phyloP scores from a whole-genome alignment of 1,140 invertebrate genomes.

The Probaryconus sp. region DNA sequence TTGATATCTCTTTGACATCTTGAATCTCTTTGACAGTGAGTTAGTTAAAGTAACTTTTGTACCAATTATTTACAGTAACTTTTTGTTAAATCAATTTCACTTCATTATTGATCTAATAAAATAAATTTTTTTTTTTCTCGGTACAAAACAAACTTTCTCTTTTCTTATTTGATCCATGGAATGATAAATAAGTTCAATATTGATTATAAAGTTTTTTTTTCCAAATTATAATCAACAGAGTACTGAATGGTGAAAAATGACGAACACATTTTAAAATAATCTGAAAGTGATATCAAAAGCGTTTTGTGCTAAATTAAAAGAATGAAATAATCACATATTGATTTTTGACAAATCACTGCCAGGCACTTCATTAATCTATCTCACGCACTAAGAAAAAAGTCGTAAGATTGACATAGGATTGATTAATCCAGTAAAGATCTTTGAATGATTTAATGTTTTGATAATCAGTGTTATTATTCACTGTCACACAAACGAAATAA shows the following conservation, averaged over 20 bases:
- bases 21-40: constrained; percentile 6
- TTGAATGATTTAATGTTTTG: constrained; percentile 32
- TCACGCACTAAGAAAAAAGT: constrained; percentile 10
- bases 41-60: too few relatives aligned
- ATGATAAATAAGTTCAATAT: neutral
- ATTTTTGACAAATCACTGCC: constrained; percentile 40
- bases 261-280: constrained; percentile 23
- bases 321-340: constrained; percentile 7
- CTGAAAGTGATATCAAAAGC: neutral
- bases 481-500: constrained; percentile 3
- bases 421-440: constrained; percentile 28
- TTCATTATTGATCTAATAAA: too few relatives aligned
- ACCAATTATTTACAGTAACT: too few relatives aligned
- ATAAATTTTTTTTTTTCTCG: too few relatives aligned
- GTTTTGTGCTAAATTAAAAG: constrained; percentile 23
- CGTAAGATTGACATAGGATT: constrained; percentile 29
- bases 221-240: constrained; percentile 21
- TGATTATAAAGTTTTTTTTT: constrained; percentile 11
- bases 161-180: too few relatives aligned
- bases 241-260: constrained; percentile 11
- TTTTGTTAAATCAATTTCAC: too few relatives aligned
- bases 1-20: constrained; percentile 1
- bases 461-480: constrained; percentile 23
- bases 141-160: too few relatives aligned
- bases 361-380: constrained; percentile 29